Evolutionary conservation across 2,888 invertebrate genomes (phyloP).

Genomic region (Papilio gigon): DNA sequence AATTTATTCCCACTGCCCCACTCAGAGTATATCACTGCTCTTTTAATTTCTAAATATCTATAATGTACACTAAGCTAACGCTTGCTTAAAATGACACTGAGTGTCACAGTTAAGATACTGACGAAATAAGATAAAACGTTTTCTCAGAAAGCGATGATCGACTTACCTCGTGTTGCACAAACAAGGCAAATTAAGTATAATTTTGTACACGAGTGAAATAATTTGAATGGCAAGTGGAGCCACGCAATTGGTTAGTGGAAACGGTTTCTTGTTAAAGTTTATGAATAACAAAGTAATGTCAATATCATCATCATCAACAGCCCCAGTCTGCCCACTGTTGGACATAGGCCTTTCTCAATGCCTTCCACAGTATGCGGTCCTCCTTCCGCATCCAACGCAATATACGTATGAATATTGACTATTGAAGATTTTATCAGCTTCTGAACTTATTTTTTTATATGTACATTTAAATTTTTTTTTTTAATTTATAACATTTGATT

Average conservation of each 20-base stretch:
- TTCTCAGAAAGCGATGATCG: neutral
- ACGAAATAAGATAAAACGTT: neutral
- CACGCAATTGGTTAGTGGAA: constrained; percentile 18
- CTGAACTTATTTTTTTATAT: too few relatives aligned
- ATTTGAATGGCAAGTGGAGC: constrained; percentile 29
- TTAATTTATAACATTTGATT: too few relatives aligned
- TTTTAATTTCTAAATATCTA: neutral
- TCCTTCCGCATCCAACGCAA: too few relatives aligned
- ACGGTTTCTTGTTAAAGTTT: neutral
- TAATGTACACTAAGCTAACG: neutral
- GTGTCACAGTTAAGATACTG: neutral
- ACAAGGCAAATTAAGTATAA: constrained; percentile 8
- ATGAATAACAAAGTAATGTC: neutral
- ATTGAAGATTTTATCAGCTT: too few relatives aligned
- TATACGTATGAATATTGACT: too few relatives aligned
- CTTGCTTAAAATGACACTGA: neutral
- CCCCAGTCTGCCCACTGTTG: too few relatives aligned
- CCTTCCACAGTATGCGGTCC: too few relatives aligned
- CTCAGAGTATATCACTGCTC: too few relatives aligned
- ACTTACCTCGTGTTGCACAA: neutral
- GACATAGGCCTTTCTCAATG: too few relatives aligned
- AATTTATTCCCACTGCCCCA: too few relatives aligned
- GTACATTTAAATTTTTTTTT: too few relatives aligned
- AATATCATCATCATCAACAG: too few relatives aligned
- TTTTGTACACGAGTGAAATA: constrained; percentile 10